Conservation (phyloP, 2,888 invertebrate genomes). For the Aradus depressus region DNA sequence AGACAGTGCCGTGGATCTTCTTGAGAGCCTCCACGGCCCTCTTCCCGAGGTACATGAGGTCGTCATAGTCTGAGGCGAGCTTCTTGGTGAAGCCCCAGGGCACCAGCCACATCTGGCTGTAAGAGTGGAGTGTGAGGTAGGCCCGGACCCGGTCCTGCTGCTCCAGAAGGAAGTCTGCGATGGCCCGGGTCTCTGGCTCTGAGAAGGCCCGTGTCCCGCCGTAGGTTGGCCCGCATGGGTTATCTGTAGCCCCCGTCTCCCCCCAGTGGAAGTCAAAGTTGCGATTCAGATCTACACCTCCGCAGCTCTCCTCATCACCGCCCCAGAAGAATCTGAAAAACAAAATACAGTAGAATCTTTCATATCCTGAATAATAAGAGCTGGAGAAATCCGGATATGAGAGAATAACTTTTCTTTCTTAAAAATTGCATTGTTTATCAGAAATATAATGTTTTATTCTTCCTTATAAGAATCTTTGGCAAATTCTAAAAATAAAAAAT, state of each 20-base stretch:
- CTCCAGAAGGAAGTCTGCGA: conserved; percentile 37
- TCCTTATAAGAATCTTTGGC: background rate
- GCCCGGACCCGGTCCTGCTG: conserved; percentile 34
- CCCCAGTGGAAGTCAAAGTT: conserved; percentile 85
- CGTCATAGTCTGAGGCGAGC: conserved; percentile 33
- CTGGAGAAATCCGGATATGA: no score
- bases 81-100: conserved; percentile 37
- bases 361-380: no score
- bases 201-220: conserved; percentile 41
- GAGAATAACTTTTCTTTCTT: background rate
- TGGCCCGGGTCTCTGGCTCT: conserved; percentile 39
- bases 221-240: conserved; percentile 40
- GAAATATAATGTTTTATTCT: no score
- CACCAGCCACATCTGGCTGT: conserved; percentile 42
- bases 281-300: conserved; percentile 72
- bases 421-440: no score
- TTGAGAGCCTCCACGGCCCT: conserved; percentile 33
- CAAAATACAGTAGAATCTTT: no score
- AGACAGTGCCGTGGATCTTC: conserved; percentile 31
- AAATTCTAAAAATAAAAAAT: background rate
- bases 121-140: conserved; percentile 52
- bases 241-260: conserved; percentile 49
- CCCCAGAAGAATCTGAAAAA: conserved; percentile 30
- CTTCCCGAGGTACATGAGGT: conserved; percentile 34
- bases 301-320: conserved; percentile 38